A percentile compares a stretch with the other conserved stretches of the same genome.
These are phyloP conservation scores for Zosterops hypoxanthus DNA, from an alignment of 2,113 vertebrate species.

Conservation along the genomic window DNA sequence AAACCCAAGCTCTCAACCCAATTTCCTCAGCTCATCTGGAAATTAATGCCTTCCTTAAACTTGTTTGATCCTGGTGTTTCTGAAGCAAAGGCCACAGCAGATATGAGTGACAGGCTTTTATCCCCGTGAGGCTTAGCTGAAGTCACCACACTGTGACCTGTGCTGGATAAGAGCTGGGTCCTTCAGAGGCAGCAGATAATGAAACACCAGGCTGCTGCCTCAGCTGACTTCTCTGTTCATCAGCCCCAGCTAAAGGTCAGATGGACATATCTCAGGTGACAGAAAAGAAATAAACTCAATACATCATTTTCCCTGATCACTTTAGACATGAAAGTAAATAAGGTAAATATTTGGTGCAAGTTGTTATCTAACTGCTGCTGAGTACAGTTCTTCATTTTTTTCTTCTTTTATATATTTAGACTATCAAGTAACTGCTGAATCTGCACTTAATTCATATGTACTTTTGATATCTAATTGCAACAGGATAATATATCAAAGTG, in stretches of 20 bases:
- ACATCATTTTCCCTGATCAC: neutral
- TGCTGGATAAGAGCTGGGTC: neutral
- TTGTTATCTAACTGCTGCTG: neutral
- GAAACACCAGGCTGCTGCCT: neutral
- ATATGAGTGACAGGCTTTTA: slow-evolving; percentile 11
- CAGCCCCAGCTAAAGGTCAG: neutral
- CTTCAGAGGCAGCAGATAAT: neutral
- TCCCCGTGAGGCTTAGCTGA: neutral
- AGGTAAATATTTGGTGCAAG: neutral
- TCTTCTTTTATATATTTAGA: neutral
- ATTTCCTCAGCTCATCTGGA: neutral
- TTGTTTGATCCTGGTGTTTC: slow-evolving; percentile 32
- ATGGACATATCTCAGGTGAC: neutral
- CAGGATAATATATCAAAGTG: neutral
- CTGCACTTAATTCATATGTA: neutral
- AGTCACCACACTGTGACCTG: slow-evolving; percentile 31
- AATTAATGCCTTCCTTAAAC: slow-evolving; percentile 25
- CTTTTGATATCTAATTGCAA: neutral
- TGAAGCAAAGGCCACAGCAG: neutral
- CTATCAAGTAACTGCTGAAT: neutral
- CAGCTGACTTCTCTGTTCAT: neutral
- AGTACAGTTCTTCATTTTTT: neutral
- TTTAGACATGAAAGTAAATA: neutral
- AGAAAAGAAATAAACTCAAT: neutral
- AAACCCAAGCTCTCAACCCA: neutral